These are phyloP conservation scores for Helogale parvula DNA, from an alignment of 2,113 vertebrate genomes.

Conservation along the genomic window DNA sequence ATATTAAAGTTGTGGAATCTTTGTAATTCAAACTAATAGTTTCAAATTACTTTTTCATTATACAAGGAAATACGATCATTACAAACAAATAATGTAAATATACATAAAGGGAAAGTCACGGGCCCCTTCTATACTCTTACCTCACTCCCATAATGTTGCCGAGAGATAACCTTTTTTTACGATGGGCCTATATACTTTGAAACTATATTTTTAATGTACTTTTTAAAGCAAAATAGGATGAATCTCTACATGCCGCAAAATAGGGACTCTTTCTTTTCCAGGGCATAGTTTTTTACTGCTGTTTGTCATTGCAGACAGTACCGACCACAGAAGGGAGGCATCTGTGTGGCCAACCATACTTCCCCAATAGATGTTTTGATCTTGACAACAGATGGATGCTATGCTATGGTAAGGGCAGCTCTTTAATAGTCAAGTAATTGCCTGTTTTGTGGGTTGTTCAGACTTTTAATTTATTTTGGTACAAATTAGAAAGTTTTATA, in stretches of 20 bases:
- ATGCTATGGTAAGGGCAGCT: slow-evolving; percentile 93
- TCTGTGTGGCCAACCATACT: slow-evolving; percentile 98
- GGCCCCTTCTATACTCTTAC: neutral
- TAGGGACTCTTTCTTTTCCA: neutral
- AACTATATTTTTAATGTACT: neutral
- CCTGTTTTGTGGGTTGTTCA: neutral
- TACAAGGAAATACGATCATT: neutral
- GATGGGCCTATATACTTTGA: neutral
- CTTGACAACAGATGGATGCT: slow-evolving; percentile 96
- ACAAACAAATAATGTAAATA: neutral
- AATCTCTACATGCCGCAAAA: neutral
- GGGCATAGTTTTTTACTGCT: neutral
- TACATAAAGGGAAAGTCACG: neutral
- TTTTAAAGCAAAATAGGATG: neutral
- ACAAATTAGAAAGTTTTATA: neutral
- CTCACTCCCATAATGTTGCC: neutral
- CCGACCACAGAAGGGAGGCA: slow-evolving; percentile 94
- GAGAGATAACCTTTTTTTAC: neutral
- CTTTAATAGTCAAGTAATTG: neutral
- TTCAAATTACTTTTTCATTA: neutral
- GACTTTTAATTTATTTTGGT: slow-evolving; percentile 20
- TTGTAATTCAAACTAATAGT: neutral
- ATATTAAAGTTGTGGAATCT: neutral
- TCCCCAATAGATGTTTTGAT: slow-evolving; percentile 97
- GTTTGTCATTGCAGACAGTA: slow-evolving; percentile 90